Percentiles rank a stretch among this genome's conserved stretches.
Evolutionary conservation across 2,888 invertebrate species (phyloP).

Genomic region (Ceriagrion tenellum): DNA sequence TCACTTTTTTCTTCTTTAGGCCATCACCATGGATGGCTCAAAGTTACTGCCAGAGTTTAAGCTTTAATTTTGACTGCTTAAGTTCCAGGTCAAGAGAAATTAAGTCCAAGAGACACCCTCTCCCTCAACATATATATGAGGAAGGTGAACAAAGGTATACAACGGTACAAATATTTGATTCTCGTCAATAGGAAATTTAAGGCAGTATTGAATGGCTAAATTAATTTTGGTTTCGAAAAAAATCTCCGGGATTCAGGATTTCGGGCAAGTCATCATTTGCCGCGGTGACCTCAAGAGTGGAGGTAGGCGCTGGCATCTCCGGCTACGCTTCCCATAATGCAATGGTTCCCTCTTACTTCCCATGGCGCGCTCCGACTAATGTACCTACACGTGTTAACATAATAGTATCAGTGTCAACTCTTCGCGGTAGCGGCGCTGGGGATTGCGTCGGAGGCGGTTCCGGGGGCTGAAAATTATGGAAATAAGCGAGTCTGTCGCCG

Average conservation of each 20-base stretch:
- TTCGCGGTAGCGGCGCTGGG: neutral
- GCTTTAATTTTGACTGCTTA: neutral
- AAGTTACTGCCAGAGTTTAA: neutral
- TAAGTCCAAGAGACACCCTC: neutral
- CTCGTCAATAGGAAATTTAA: no score
- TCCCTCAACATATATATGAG: neutral
- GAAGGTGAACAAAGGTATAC: no score
- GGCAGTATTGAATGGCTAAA: no score
- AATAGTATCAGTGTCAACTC: neutral
- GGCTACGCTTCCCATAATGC: neutral
- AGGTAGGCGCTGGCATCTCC: neutral
- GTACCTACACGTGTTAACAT: neutral
- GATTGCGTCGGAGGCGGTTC: neutral
- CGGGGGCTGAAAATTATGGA: neutral
- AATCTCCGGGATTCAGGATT: no score
- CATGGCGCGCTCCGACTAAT: neutral
- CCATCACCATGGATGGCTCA: neutral
- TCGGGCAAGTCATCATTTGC: no score
- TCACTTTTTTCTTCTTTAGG: neutral
- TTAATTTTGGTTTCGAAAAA: no score
- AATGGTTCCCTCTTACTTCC: neutral
- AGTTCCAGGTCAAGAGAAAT: neutral
- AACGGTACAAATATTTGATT: no score
- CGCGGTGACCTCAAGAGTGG: no score
- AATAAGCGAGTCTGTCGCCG: neutral